phyloP scores from a whole-genome alignment of 2,797 vertebrate genomes.

The Pantherophis vulpinus region DNA sequence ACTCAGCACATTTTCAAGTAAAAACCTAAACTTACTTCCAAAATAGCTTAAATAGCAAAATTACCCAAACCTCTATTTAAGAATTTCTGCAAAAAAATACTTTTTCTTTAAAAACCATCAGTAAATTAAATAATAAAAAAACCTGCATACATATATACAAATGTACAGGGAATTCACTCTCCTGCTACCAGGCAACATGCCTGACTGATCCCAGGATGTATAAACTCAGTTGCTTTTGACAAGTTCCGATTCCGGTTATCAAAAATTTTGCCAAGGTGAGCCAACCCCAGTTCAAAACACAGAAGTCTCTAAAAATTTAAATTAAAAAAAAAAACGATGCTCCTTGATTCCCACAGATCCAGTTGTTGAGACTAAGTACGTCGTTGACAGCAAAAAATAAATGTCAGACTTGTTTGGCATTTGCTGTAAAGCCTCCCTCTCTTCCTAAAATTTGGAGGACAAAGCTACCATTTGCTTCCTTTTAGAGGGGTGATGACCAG shows the following conservation, averaged over 20 bases:
- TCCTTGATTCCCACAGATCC: not conserved
- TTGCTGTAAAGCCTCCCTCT: not conserved
- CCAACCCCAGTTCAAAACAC: not conserved
- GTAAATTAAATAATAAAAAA: constrained; percentile 67
- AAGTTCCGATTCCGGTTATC: not conserved
- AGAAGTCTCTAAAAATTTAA: not conserved
- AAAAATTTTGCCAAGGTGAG: not conserved
- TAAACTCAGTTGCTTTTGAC: not conserved
- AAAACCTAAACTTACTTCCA: constrained; percentile 31
- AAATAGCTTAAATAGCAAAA: constrained; percentile 48
- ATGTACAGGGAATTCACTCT: constrained; percentile 6
- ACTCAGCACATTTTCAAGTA: constrained; percentile 47
- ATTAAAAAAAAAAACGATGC: not conserved
- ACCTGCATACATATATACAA: not conserved
- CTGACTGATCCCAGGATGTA: not conserved
- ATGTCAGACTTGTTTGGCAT: not conserved
- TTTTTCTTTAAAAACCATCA: constrained; percentile 43
- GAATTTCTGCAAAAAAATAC: constrained; percentile 56
- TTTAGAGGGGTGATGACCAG: not conserved
- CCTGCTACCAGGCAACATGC: not conserved
- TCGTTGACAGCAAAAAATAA: not conserved
- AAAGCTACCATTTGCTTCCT: not conserved
- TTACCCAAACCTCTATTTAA: constrained; percentile 55
- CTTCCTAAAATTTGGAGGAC: not conserved
- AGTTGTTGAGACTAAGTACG: not conserved